Conservation (phyloP, 2,888 invertebrate genomes). For the Ischnura elegans region DNA sequence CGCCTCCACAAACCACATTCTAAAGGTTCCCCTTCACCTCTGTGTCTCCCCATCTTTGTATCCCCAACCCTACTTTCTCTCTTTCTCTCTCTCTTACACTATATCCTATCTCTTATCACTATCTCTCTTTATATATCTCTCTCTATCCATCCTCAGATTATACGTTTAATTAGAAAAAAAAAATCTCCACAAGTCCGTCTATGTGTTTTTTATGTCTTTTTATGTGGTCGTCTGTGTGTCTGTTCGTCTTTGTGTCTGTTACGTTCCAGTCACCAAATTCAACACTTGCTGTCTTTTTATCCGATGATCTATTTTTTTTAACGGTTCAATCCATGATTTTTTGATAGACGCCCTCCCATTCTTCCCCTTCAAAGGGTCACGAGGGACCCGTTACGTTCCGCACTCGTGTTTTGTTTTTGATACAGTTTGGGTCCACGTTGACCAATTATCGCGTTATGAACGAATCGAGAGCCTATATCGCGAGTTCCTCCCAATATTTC, state of each 20-base stretch:
- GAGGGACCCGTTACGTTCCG: not conserved
- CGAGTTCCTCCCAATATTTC: not conserved
- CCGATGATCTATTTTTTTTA: not conserved
- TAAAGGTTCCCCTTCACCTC: constrained; percentile 44
- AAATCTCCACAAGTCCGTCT: constrained; percentile 64
- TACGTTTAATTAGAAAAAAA: constrained; percentile 61
- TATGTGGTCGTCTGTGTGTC: constrained; percentile 47
- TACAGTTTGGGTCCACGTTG: not conserved
- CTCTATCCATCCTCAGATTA: constrained; percentile 69
- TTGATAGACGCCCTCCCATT: not conserved
- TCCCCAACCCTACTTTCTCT: not conserved
- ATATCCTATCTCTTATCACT: constrained; percentile 74
- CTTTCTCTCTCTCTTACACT: constrained; percentile 11
- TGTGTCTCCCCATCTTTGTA: constrained; percentile 28
- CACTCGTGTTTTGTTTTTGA: not conserved
- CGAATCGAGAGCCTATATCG: not conserved
- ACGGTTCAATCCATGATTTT: not conserved
- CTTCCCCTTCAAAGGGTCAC: not conserved
- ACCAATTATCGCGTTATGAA: not conserved
- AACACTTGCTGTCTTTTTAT: constrained; percentile 67
- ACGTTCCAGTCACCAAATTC: constrained; percentile 66
- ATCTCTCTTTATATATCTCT: constrained; percentile 84
- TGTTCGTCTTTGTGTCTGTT: constrained; percentile 67
- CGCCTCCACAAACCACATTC: constrained; percentile 64
- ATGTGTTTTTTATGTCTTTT: constrained; percentile 64